A percentile compares a stretch with the other conserved stretches of the same genome.
Conservation (phyloP, 2,113 vertebrate species). For the Hippocampus guttulatus region DNA sequence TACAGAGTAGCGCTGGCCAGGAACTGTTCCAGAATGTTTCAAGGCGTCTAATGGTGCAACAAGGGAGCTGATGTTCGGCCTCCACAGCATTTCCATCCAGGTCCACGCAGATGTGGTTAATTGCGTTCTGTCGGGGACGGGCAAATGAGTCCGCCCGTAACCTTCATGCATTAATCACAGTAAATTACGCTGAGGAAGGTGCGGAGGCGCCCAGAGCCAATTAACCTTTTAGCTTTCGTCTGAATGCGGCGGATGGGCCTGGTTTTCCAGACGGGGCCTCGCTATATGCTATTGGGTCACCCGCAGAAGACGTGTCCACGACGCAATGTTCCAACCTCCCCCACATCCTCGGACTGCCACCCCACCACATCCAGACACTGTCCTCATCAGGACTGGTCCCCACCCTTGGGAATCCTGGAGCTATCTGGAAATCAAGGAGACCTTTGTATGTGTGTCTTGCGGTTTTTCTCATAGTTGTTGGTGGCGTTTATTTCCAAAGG, state of each 20-base stretch:
- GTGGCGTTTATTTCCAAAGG: conserved; percentile 39
- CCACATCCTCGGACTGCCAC: neutral
- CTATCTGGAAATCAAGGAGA: conserved; percentile 58
- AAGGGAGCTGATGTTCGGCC: conserved; percentile 8
- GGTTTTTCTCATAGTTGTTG: conserved; percentile 42
- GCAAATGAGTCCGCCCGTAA: conserved; percentile 72
- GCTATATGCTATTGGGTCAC: conserved; percentile 53
- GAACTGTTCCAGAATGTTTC: neutral
- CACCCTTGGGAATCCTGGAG: conserved; percentile 43
- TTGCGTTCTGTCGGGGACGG: conserved; percentile 62
- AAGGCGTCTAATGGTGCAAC: conserved; percentile 4
- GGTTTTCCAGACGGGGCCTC: conserved; percentile 52
- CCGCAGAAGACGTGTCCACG: conserved; percentile 41
- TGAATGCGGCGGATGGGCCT: conserved; percentile 53
- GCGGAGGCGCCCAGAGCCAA: conserved; percentile 68
- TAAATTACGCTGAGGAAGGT: conserved; percentile 73
- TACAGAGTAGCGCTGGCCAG: neutral
- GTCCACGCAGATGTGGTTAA: conserved; percentile 68
- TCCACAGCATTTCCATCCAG: neutral
- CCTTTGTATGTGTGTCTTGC: conserved; percentile 41
- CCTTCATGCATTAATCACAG: conserved; percentile 76
- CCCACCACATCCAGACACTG: conserved; percentile 6
- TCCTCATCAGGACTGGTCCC: conserved; percentile 34
- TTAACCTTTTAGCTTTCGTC: conserved; percentile 73
- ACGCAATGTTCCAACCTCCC: conserved; percentile 13